Evolutionary conservation across 2,113 vertebrate species (phyloP), one percentile per base, ranked within the genome.

Genomic region (Protobothrops flavoviridis): DNA sequence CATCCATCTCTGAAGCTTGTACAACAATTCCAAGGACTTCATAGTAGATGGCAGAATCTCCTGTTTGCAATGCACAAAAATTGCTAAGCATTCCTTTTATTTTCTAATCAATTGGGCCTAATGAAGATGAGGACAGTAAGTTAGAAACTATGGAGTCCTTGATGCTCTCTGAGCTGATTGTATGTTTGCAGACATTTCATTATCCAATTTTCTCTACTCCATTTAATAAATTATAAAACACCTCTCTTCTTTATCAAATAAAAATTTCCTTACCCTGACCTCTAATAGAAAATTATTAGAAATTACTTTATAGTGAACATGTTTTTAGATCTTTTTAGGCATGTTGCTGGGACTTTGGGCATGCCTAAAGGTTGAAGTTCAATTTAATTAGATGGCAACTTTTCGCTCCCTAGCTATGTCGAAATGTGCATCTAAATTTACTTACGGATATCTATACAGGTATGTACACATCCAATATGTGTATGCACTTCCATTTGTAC

Each of bases 331-430:
- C 29, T 91, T 93, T 57, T 89, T 85, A 74, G 45, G 89, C 45
- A 3, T 94, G 92, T 90, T 93, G 93, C 86, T 64, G 29, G 48
- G 81, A 87, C 15, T 86, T 48, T 93, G 94, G 86, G 91, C 86
- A 59, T 61, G 39, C 23, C 21, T 29, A 23, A 91, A 85, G 45
- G 29, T 20, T 7, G 53, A 74, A 91, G 5, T 85, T 4, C 13
- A 23, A 5, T 53, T 85, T 48, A 53, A 43, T 53, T 23, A 89
- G 33, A 8, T 88, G 89, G 59, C 81, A 59, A 23, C 24, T 74
- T 21, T 88, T 57, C 53, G 23, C 53, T 61, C 33, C n/a, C 20
- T 56, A 64, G 29, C 24, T 64, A 21, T 21, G 74, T 43, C 17
- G 39, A 81, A 43, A 17, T 43, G n/a, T 43, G 33, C 74, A 81